A percentile compares a stretch with the other conserved stretches of the same genome.
Evolutionary conservation across 1,140 invertebrate genomes (phyloP).

Genomic region (Penaeus vannamei): DNA sequence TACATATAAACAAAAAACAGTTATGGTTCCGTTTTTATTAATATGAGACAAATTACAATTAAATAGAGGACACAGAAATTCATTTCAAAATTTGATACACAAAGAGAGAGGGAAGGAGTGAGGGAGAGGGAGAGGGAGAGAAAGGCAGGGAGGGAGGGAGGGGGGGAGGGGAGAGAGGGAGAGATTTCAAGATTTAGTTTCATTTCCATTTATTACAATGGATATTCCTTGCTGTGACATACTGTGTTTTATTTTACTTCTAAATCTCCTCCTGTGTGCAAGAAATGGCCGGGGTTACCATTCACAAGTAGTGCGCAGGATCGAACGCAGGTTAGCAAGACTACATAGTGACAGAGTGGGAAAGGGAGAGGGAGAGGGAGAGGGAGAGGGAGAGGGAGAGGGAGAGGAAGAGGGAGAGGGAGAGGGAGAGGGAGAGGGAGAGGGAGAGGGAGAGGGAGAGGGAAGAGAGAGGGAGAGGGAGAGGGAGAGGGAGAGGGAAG

Average conservation of each 20-base stretch:
- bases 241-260: too few species aligned
- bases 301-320: not conserved
- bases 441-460: not conserved
- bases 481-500: not conserved
- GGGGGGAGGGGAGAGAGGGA: not conserved
- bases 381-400: not conserved
- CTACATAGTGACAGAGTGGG: not conserved
- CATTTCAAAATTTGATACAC: too few species aligned
- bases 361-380: not conserved
- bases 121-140: not conserved
- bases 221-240: too few species aligned
- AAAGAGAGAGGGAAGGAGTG: not conserved
- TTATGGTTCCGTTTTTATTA: too few species aligned
- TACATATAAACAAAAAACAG: not conserved
- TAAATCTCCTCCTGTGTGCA: too few species aligned
- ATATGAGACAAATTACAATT: not conserved
- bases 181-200: accelerated
- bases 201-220: too few species aligned
- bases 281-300: not conserved
- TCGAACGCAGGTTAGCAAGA: not conserved
- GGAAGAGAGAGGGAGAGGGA: not conserved
- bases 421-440: not conserved
- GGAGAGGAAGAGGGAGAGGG: not conserved
- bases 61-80: not conserved
- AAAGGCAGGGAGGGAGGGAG: not conserved